These are phyloP conservation scores for Aspiorhynchus laticeps DNA, from an alignment of 2,113 vertebrate species.

Conservation along the genomic window DNA sequence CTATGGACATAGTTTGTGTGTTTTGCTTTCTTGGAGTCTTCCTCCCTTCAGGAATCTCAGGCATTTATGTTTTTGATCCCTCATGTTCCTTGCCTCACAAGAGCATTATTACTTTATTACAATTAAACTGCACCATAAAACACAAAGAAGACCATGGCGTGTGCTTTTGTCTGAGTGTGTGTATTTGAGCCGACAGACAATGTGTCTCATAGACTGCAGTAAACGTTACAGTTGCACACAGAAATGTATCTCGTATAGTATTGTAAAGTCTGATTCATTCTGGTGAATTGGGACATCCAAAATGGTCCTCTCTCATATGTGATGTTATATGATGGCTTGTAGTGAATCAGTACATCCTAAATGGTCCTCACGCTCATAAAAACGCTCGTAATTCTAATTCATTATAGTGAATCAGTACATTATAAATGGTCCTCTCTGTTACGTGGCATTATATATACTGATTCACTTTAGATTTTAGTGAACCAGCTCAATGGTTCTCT, in stretches of 20 bases:
- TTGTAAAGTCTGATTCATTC: background rate
- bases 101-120: slow-evolving; percentile 51
- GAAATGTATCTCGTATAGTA: background rate
- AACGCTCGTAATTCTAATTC: too few species aligned
- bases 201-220: background rate
- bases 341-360: background rate
- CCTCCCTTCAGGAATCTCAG: slow-evolving; percentile 54
- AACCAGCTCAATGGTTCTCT: too few species aligned
- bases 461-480: too few species aligned
- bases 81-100: slow-evolving; percentile 41
- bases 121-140: slow-evolving; percentile 43
- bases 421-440: too few species aligned
- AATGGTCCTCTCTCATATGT: background rate
- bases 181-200: background rate
- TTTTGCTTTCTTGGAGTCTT: slow-evolving; percentile 32
- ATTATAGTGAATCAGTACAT: too few species aligned
- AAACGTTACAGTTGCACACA: background rate
- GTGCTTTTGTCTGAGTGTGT: background rate
- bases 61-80: slow-evolving; percentile 39
- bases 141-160: slow-evolving; percentile 21
- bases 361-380: too few species aligned
- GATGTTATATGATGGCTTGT: background rate
- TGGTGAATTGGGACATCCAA: background rate
- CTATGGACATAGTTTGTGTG: slow-evolving; percentile 25
- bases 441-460: too few species aligned